A percentile compares a stretch with the other conserved stretches of the same genome.
Conservation (phyloP, 2,797 vertebrate genomes). For the Saguinus oedipus region DNA sequence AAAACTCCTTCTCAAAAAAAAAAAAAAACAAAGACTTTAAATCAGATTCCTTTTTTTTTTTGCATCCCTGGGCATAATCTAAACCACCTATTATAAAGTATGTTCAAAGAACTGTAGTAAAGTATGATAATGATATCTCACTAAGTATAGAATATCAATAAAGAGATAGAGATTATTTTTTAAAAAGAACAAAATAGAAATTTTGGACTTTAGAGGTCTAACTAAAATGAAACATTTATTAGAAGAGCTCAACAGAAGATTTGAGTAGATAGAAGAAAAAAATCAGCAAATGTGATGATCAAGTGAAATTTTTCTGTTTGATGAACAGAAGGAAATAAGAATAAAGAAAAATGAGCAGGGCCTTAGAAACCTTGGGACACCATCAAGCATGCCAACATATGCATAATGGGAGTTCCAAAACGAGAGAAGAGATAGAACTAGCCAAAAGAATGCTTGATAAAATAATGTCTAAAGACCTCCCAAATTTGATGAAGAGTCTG, state of each 20-base stretch:
- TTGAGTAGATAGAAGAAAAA: constrained; percentile 4
- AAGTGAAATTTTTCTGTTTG: not conserved
- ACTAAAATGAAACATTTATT: not conserved
- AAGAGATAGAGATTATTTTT: not conserved
- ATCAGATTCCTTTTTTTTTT: not conserved
- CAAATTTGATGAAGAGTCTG: not conserved
- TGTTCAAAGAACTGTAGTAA: not conserved
- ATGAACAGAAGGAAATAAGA: not conserved
- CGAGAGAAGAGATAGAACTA: not conserved
- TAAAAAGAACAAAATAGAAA: not conserved
- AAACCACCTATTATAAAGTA: not conserved
- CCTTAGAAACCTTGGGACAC: not conserved
- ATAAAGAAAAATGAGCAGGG: not conserved
- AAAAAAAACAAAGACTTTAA: not conserved
- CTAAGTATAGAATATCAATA: not conserved
- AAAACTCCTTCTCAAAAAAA: too few relatives aligned
- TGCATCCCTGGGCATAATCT: not conserved
- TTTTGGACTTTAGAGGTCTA: constrained; percentile 1
- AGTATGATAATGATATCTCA: not conserved
- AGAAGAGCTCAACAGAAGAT: not conserved
- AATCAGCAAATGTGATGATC: not conserved
- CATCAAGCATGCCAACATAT: not conserved
- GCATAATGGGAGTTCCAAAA: not conserved
- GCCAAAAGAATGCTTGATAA: not conserved
- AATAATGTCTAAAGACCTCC: not conserved